Percentiles rank a stretch among this genome's conserved stretches.
These are phyloP conservation scores for Ibycter americanus DNA, from an alignment of 2,797 vertebrate genomes.

Conservation along the genomic window DNA sequence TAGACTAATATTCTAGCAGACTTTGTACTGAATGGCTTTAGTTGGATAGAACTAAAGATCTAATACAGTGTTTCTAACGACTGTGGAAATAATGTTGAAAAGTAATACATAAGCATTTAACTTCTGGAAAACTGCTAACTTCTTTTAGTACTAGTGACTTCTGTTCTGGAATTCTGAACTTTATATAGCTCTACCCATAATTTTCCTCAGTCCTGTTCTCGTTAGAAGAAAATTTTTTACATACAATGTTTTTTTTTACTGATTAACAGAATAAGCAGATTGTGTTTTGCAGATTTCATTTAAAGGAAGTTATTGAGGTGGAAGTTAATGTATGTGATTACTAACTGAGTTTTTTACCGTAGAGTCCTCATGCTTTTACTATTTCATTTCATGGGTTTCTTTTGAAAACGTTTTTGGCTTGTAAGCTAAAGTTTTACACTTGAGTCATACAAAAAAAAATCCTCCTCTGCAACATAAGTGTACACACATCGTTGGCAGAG, in stretches of 20 bases:
- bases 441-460: constrained; percentile 51
- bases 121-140: background rate
- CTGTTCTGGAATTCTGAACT: background rate
- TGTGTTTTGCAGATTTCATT: background rate
- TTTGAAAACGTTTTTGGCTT: constrained; percentile 75
- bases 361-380: background rate
- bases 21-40: background rate
- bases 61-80: background rate
- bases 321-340: constrained; percentile 14
- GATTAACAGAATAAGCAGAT: background rate
- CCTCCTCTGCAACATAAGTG: constrained; percentile 53
- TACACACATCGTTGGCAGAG: constrained; percentile 72
- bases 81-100: background rate
- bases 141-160: background rate
- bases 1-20: background rate
- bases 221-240: constrained; percentile 2
- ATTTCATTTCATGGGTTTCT: constrained; percentile 62
- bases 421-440: constrained; percentile 69
- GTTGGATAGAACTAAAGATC: background rate
- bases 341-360: background rate
- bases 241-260: background rate
- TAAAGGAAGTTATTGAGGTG: background rate
- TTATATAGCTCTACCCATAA: background rate
- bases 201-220: background rate
- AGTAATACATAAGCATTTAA: background rate